Percentiles rank a stretch among this genome's conserved stretches.
phyloP scores from a whole-genome alignment of 2,888 invertebrate genomes.

The Eupithecia centaureata region DNA sequence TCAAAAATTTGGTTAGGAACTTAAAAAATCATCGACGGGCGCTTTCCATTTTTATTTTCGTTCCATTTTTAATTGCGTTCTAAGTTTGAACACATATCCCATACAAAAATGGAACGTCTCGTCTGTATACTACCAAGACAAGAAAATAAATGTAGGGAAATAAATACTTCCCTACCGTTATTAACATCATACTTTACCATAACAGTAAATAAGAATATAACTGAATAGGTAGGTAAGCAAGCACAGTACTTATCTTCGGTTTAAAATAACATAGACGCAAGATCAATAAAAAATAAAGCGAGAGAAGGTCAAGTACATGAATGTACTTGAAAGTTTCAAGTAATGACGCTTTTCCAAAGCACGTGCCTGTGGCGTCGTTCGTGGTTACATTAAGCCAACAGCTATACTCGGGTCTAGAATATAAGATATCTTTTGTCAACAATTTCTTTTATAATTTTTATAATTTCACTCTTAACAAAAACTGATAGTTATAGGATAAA shows the following conservation, averaged over 20 bases:
- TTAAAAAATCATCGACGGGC: too few species aligned
- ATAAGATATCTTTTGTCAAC: not conserved
- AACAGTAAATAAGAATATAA: not conserved
- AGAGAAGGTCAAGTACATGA: slow-evolving; percentile 48
- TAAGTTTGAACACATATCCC: too few species aligned
- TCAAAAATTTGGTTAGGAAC: too few species aligned
- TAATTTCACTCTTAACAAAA: not conserved
- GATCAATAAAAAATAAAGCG: slow-evolving; percentile 39
- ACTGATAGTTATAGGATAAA: too few species aligned
- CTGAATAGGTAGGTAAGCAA: not conserved
- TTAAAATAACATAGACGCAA: not conserved
- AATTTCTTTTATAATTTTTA: too few species aligned
- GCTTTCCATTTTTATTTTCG: too few species aligned
- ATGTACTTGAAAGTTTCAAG: slow-evolving; percentile 35
- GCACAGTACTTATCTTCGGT: not conserved
- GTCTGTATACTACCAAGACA: too few species aligned
- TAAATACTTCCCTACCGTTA: not conserved
- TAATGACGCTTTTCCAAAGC: slow-evolving; percentile 13
- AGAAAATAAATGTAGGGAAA: too few species aligned
- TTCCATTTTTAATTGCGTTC: too few species aligned
- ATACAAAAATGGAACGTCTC: too few species aligned
- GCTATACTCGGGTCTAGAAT: not conserved
- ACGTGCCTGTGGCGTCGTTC: slow-evolving; percentile 20
- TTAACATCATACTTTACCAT: not conserved
- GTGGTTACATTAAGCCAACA: slow-evolving; percentile 6